Percentiles rank a stretch among this genome's conserved stretches.
These are phyloP conservation scores for Gopherus flavomarginatus DNA, from an alignment of 2,113 vertebrate genomes.

Conservation along the genomic window DNA sequence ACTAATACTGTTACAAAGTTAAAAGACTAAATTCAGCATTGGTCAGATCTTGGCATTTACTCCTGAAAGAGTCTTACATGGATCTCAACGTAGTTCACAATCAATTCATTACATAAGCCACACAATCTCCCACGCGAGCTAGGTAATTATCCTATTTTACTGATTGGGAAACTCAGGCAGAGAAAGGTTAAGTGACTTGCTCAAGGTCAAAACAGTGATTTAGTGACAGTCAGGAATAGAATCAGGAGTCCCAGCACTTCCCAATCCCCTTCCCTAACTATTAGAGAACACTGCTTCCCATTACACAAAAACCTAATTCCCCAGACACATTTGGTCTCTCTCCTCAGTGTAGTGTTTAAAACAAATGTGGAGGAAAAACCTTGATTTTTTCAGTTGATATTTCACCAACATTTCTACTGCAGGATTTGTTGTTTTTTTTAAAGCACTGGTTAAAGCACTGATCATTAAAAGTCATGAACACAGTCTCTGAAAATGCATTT, in stretches of 20 bases:
- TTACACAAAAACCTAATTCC: neutral
- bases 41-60: neutral
- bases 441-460: neutral
- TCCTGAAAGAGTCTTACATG: neutral
- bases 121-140: neutral
- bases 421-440: neutral
- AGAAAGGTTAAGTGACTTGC: neutral
- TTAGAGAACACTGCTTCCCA: neutral
- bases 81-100: neutral
- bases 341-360: neutral
- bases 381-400: neutral
- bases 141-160: neutral
- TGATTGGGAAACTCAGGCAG: neutral
- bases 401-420: neutral
- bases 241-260: neutral
- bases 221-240: neutral
- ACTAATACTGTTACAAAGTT: neutral
- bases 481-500: neutral
- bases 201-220: constrained; percentile 11
- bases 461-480: neutral
- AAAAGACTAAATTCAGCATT: neutral
- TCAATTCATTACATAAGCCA: neutral
- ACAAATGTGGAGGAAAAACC: neutral
- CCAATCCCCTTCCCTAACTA: neutral
- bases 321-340: neutral